Base-by-base conservation (phyloP, 2,113 vertebrate species). In the Pygoscelis antarcticus region DNA sequence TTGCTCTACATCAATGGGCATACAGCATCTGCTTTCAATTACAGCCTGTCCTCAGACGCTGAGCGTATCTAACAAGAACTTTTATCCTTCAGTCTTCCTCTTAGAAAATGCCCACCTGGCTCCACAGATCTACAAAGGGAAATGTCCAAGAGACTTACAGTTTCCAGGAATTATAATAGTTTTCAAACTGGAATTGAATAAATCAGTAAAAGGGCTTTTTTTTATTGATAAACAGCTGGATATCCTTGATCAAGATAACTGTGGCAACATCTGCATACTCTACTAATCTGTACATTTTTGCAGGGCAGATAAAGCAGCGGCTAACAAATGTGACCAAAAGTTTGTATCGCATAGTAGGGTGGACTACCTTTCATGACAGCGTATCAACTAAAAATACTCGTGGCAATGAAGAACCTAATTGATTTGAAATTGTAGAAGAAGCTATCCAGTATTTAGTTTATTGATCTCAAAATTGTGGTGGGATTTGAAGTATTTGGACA, bases 151-250 rank as follows among this genome's bases (percentile, higher is more conserved):
- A 96, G 93, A 98, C 52, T 99, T 99, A 89, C 40, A 40, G 92
- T 51, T 98, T 99, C 13, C 98, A 98, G 86, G 98, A 99, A 84
- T 99, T 99, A 98, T 75, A 98, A 98, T 68, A 87, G 40, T 54
- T 96, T 99, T 69, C 99, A 99, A 96, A 97, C 94, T 13, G 98
- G 98, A 77, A 96, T 99, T 38, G 98, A 99, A 54, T 90, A 98
- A n/a, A 83, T 99, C 40, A 98, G 98, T 84, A 21, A 90, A 98
- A 97, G 80, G 98, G 18, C 86, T 34, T n/a, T 57, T 9, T 13
- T 49, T 90, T 69, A 99, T 98, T 69, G 97, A 98, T 95, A 94
- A 94, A 90, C 97, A 99, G 20, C 80, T 99, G 83, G 94, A 98
- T 80, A 68, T 94, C 61, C 96, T 98, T 13, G 87, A 95, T 54